These are phyloP conservation scores for Syritta pipiens DNA, from an alignment of 2,888 invertebrate genomes.

Conservation along the genomic window DNA sequence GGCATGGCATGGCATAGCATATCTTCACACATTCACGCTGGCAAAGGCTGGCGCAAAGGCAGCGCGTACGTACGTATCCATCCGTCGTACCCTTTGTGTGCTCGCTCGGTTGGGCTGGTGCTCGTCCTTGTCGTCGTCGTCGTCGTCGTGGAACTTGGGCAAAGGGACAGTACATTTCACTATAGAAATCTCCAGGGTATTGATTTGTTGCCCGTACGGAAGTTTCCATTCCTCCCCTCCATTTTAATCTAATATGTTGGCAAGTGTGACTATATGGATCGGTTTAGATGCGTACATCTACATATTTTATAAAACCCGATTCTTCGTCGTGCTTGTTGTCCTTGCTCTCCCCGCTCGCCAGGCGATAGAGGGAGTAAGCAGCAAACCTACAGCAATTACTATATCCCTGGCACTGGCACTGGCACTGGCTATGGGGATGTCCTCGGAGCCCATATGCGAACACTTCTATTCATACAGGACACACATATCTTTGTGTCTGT, in stretches of 20 bases:
- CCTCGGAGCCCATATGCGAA: conserved; percentile 68
- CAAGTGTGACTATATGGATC: conserved; percentile 69
- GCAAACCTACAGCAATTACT: conserved; percentile 65
- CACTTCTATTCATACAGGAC: conserved; percentile 66
- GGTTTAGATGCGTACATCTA: conserved; percentile 69
- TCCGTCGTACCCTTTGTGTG: conserved; percentile 50
- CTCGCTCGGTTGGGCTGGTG: conserved; percentile 15
- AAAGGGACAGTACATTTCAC: conserved; percentile 69
- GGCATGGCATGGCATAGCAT: too few species aligned
- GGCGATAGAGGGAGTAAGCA: conserved; percentile 4
- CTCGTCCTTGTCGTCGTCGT: not conserved
- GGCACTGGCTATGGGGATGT: conserved; percentile 47
- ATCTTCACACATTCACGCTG: conserved; percentile 52
- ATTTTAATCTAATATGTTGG: conserved; percentile 70
- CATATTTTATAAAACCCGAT: conserved; percentile 69
- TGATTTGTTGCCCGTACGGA: conserved; percentile 71
- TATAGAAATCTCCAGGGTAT: conserved; percentile 72
- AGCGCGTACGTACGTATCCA: conserved; percentile 2
- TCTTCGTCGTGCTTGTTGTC: conserved; percentile 35
- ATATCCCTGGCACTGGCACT: conserved; percentile 37
- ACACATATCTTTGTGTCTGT: conserved; percentile 29
- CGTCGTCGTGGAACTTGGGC: conserved; percentile 43
- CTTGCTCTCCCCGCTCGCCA: not conserved
- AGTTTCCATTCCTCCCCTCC: conserved; percentile 69
- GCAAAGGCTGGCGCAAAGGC: conserved; percentile 26